Base-by-base conservation (phyloP, 1,140 invertebrate genomes). In the Centruroides sculpturatus region DNA sequence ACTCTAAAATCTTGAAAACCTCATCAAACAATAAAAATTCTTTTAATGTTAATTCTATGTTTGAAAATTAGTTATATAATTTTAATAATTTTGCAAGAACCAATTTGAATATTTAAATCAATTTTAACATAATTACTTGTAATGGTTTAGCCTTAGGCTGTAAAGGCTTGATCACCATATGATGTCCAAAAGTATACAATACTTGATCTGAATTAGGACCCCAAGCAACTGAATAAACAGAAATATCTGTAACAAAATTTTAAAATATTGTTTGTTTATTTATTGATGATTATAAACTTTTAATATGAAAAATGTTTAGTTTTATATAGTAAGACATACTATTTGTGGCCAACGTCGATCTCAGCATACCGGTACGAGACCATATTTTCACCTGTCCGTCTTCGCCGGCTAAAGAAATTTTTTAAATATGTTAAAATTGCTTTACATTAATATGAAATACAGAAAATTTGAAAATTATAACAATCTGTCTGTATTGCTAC, bases 371-470 rank as follows among this genome's bases (percentile, higher is more conserved):
- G 72, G 85, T 92, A 41, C 91, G 76, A 4, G 95, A 98, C 94
- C 95, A 99, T 60, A 98, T 85, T 77, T 98, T 97, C 0, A 98
- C 82, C 48, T 83, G 81, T 11, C 95, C 96, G 79, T 99, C 96
- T 79, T 99, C 94, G 3, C 94, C 93, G 70, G 84, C 92, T 89
- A 65, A n/a, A 69, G 0, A 69, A 13, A 41, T 41, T 6, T 41
- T 41, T 41, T 6, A 41, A 6, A 41, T 41, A 41, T 0, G 6
- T 11, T 11, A 11, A 48, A 63, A 46, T 41, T 57, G 36, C 11
- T 61, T 5, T 8, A 41, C 8, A 41, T 41, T 41, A 8, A 6
- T 6, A 41, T 41, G 5, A 8, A 41, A 41, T 41, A 5, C 8
- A 6, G 8, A 41, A 41, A 41, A 41, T 41, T 41, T 41, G 8